A percentile compares a stretch with the other conserved stretches of the same genome.
Conservation (phyloP, 2,888 invertebrate species). For the Embidobia sp. region DNA sequence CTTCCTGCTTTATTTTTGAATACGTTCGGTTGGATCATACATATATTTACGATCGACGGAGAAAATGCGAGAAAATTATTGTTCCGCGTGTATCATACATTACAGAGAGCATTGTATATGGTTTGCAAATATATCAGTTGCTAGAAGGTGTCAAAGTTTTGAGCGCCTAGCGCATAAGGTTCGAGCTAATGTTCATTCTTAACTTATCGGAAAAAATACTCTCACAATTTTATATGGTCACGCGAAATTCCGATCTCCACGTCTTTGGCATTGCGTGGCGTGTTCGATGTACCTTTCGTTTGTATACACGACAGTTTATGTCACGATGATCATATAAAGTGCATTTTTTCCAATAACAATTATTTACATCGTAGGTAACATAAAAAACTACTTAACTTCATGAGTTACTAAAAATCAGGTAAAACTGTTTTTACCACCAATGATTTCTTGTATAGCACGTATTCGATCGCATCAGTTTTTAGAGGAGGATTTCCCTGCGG, state of each 20-base stretch:
- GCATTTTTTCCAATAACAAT: slow-evolving; percentile 52
- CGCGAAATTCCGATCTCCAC: not conserved
- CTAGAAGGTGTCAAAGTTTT: slow-evolving; percentile 49
- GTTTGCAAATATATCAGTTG: slow-evolving; percentile 57
- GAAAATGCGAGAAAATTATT: too few relatives aligned
- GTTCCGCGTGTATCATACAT: slow-evolving; percentile 21
- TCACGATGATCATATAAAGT: slow-evolving; percentile 40
- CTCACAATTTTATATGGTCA: slow-evolving; percentile 44
- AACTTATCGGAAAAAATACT: slow-evolving; percentile 36
- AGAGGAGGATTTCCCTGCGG: slow-evolving; percentile 12
- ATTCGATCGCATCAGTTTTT: slow-evolving; percentile 29
- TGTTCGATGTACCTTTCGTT: not conserved
- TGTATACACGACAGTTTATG: slow-evolving; percentile 5
- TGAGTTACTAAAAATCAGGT: slow-evolving; percentile 57
- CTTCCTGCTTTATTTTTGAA: slow-evolving; percentile 1
- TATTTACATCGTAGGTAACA: slow-evolving; percentile 58
- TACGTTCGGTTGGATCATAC: not conserved
- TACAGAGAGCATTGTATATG: slow-evolving; percentile 37
- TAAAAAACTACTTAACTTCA: slow-evolving; percentile 60
- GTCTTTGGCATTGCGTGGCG: slow-evolving; percentile 6
- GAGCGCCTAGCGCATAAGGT: slow-evolving; percentile 21
- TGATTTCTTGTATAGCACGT: slow-evolving; percentile 59
- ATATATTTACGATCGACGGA: not conserved
- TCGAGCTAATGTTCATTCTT: slow-evolving; percentile 27
- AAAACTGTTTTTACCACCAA: slow-evolving; percentile 61